A percentile compares a stretch with the other conserved stretches of the same genome.
Conservation (phyloP, 1,140 invertebrate species). For the Papilio polytes region DNA sequence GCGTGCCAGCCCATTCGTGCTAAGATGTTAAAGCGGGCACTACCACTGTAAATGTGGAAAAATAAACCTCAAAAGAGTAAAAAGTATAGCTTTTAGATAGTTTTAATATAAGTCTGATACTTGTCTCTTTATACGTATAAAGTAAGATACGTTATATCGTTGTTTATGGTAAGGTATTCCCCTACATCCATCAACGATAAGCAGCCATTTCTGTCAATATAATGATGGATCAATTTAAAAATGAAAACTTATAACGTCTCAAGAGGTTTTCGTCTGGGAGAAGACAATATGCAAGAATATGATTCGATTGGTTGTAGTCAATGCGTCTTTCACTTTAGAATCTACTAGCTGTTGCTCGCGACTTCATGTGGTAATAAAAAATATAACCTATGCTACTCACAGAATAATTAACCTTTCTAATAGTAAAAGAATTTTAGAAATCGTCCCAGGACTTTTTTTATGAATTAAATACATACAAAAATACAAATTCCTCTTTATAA, state of each 20-base stretch:
- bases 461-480: no score
- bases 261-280: background rate
- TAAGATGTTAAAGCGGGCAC: no score
- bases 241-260: background rate
- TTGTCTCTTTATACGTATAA: background rate
- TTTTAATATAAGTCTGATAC: no score
- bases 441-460: no score
- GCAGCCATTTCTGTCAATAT: background rate
- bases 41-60: no score
- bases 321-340: background rate
- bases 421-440: no score
- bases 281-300: no score
- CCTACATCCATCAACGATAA: constrained; percentile 9
- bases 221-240: background rate
- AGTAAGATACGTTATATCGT: background rate
- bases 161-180: constrained; percentile 14
- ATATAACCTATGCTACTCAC: background rate
- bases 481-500: no score
- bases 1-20: no score
- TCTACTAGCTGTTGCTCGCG: background rate
- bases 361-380: background rate
- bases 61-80: no score
- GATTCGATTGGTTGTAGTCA: background rate
- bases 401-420: background rate
- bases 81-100: no score